Evolutionary conservation across 2,888 invertebrate genomes (phyloP), one percentile per base, ranked within the genome.

Genomic region (Napeogenes inachia): DNA sequence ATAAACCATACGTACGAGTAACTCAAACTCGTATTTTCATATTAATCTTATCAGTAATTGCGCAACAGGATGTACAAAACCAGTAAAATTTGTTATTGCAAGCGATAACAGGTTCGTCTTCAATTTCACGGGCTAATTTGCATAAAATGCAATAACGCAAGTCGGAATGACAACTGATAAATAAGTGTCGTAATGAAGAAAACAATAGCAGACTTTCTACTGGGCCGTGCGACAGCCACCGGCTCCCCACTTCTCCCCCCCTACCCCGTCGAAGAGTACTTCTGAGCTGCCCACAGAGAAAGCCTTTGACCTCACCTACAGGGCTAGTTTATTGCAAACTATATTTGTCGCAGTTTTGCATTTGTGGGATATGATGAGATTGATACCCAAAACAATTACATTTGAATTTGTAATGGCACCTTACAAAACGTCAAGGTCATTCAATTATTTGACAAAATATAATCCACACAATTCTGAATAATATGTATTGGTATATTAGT

Each of bases 171-270:
- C 82, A 78, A 78, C 74, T 84, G 84, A 87, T 85, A 85, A 84
- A 86, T 81, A 81, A 79, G 78, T 85, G 81, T 83, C 80, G 85
- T 87, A 86, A 87, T 84, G 80, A 86, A 78, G 85, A 83, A 87
- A 85, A 88, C 87, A 89, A 89, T 87, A 77, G 80, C 70, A 72
- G 69, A 78, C 87, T 89, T 88, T 89, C 88, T 85, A 84, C 72
- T 77, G 73, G 79, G 81, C 79, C 81, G 81, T 81, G 76, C 76
- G 76, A 73, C 74, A 74, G 68, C 68, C 69, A 55, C 58, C 65
- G 21, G 21, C 71, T 67, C 74, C 72, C 72, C 70, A 65, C 65
- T 67, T 60, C 68, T 70, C 66, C 70, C 71, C 70, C 21, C 65
- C 70, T 61, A 71, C 71, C 73, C 73, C 72, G 71, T 73, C 68